These are phyloP conservation scores for Leuciscus idus DNA, from an alignment of 2,113 vertebrate species.

Conservation along the genomic window DNA sequence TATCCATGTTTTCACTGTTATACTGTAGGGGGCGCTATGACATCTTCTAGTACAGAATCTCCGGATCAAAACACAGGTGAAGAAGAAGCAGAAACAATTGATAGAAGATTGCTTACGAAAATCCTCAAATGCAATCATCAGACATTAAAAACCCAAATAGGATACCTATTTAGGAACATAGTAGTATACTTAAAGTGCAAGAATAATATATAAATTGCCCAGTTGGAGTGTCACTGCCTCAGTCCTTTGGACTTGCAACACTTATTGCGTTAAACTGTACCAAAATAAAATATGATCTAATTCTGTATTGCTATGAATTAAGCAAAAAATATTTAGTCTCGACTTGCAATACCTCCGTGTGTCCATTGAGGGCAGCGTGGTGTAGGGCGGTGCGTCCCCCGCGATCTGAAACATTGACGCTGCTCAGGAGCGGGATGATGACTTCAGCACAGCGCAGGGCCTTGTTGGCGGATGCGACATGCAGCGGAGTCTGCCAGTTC, in stretches of 20 bases:
- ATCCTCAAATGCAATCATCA: too few relatives aligned
- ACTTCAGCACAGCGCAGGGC: conserved; percentile 90
- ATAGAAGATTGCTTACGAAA: too few relatives aligned
- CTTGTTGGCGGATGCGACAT: conserved; percentile 92
- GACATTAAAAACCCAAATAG: too few relatives aligned
- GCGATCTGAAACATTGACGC: conserved; percentile 94
- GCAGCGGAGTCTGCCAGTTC: conserved; percentile 97
- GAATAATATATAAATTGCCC: too few relatives aligned
- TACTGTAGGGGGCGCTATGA: too few relatives aligned
- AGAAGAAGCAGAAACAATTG: too few relatives aligned
- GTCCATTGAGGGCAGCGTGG: conserved; percentile 94
- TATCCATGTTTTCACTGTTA: too few relatives aligned
- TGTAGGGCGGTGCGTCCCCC: conserved; percentile 92
- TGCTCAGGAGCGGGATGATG: conserved; percentile 91
- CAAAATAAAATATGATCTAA: neutral
- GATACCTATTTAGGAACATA: too few relatives aligned
- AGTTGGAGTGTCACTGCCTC: neutral
- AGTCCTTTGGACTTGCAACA: neutral
- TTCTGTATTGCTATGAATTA: neutral
- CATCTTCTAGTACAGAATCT: too few relatives aligned
- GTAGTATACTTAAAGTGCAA: too few relatives aligned
- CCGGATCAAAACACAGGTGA: too few relatives aligned
- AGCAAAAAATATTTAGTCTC: neutral
- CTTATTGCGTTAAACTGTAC: neutral
- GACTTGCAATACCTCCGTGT: conserved; percentile 81